Base-by-base conservation (phyloP, 2,888 invertebrate species). In the Eristalis intricaria region DNA sequence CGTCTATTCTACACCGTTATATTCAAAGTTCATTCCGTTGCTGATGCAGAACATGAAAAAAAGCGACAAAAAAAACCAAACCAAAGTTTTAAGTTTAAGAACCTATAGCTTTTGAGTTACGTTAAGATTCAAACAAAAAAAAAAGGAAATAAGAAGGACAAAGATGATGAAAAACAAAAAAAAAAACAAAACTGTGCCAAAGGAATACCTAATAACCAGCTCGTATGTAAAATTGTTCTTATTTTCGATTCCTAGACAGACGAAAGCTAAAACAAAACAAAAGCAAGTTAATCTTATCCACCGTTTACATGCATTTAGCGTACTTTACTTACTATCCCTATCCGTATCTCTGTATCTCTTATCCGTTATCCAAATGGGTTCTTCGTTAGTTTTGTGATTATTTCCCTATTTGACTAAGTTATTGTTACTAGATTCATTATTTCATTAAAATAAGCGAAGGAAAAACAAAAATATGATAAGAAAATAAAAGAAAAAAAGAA, bases 271-370 rank as follows among this genome's bases (percentile, higher is more conserved):
- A 19, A 32, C 32, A 32, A 61, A 66, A 71, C 56, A 40, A 77
- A 32, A 78, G 29, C 23, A 43, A 64, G 22, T 75, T 76, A 76
- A 87, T 83, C 87, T 80, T 80, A 87, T 87, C 87, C 87, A 87
- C 87, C 87, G 87, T 87, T 84, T 79, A 80, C 60, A 76, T 63
- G 87, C 87, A 87, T 87, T 87, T 84, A 87, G 84, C 43, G 56
- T 68, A 58, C 69, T 82, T 86, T 40, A 58, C 74, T 64, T 73
- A 74, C 26, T 79, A 71, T 11, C 15, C 60, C 11, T 60, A 60
- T 23, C 26, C 26, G 23, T 60, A 60, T 32, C 32, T 32, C 32
- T 8, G 32, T 32, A 32, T 32, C 32, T 32, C 32, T 7, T 10
- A 8, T 32, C 32, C 32, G 32, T 32, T 32, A 8, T 32, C 10